A percentile compares a stretch with the other conserved stretches of the same genome.
Conservation (phyloP, 2,888 invertebrate genomes). For the Morpho achilles region DNA sequence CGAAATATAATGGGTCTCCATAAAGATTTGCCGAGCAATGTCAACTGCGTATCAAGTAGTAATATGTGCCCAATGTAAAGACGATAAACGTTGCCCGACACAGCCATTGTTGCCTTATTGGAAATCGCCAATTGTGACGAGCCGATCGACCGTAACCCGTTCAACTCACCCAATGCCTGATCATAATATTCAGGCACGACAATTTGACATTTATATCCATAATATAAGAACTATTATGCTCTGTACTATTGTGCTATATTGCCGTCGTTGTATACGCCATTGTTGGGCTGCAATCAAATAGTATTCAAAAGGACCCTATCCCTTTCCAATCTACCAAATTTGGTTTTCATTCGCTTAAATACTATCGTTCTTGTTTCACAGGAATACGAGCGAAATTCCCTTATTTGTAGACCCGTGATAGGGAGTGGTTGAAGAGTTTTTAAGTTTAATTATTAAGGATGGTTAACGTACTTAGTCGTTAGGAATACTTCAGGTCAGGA, state of each 20-base stretch:
- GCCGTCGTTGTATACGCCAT: constrained; percentile 14
- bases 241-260: constrained; percentile 4
- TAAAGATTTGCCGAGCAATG: too few relatives aligned
- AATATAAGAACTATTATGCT: not conserved
- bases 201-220: not conserved
- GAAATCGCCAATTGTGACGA: constrained; percentile 17
- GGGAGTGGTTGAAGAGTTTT: constrained; percentile 14
- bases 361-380: not conserved
- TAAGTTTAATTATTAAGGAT: constrained; percentile 28
- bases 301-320: constrained; percentile 25
- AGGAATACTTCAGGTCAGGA: constrained; percentile 9
- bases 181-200: constrained; percentile 3
- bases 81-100: not conserved
- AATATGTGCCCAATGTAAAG: not conserved
- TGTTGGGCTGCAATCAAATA: constrained; percentile 25
- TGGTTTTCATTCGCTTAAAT: constrained; percentile 1
- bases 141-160: constrained; percentile 20
- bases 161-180: constrained; percentile 15
- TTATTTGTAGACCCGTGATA: not conserved
- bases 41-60: not conserved
- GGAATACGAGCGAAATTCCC: constrained; percentile 7
- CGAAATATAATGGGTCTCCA: too few relatives aligned
- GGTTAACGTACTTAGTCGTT: constrained; percentile 22
- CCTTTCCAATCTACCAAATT: constrained; percentile 19
- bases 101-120: constrained; percentile 17